Evolutionary conservation across 2,888 invertebrate species (phyloP), one percentile per base, ranked within the genome.

Genomic region (Anodontia alba): DNA sequence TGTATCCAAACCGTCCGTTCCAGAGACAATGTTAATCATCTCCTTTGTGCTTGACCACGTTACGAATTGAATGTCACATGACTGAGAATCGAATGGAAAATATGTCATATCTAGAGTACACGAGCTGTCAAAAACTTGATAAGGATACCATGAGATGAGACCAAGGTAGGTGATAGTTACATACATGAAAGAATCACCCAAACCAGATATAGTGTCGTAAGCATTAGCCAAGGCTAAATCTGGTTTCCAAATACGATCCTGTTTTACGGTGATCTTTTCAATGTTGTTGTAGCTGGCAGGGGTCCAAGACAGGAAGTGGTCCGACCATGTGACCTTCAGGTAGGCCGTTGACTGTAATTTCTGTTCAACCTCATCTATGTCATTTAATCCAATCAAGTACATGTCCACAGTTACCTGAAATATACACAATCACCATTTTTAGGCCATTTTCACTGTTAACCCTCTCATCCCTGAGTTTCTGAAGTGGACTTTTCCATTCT

Each of bases 211-310:
- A 2, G 83, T 80, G 36, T 83, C 83, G 43, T 73, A 80, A 17
- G 86, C 86, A 67, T 86, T 86, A 17, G 83, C 79, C 3, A 86
- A 66, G 23, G 86, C 86, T 7, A 86, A 73, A 43, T 89, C 89
- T 1, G 89, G 89, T 76, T 86, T 89, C 89, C 89, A 89, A 12
- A 88, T 71, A 5, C 73, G 72, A 20, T 81, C 62, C 66, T 88
- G 87, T n/a, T 83, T 78, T 1, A 85, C 23, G 20, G 81, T 74
- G 12, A 88, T 73, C 29, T 77, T 73, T 0, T 75, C 57, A 31
- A 88, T 80, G 57, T 75, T 72, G 7, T 82, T 85, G 42, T 84
- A 80, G 12, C 73, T 66, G 12, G 76, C 26, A 1, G 83, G 79
- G 1, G 67, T 76, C 88, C 88, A 88, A 3, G 73, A 75, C 54